Evolutionary conservation across 2,113 vertebrate genomes (phyloP).

Genomic region (Aramus guarauna): DNA sequence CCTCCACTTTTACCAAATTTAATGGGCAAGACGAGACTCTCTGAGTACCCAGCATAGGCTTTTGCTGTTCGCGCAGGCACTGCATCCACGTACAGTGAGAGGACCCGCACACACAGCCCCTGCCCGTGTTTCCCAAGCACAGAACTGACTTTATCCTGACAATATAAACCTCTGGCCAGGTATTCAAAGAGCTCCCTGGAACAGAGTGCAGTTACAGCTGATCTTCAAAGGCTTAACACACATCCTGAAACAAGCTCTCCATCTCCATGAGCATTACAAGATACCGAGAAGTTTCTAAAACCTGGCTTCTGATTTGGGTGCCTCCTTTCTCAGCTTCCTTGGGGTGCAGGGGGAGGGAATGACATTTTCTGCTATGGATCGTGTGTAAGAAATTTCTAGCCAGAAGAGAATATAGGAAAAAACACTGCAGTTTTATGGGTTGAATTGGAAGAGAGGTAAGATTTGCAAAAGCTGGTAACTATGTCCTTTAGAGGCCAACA

Average conservation of each 20-base stretch:
- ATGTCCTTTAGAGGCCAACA: background rate
- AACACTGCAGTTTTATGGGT: background rate
- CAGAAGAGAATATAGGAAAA: background rate
- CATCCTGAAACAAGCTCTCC: background rate
- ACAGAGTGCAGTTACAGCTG: background rate
- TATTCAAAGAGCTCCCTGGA: background rate
- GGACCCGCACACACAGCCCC: background rate
- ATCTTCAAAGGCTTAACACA: background rate
- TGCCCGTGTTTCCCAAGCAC: background rate
- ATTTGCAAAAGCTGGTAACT: background rate
- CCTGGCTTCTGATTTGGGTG: background rate
- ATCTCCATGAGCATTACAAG: background rate
- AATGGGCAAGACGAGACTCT: accelerated
- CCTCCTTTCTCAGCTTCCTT: background rate
- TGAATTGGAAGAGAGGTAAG: background rate
- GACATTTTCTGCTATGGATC: background rate
- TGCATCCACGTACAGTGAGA: background rate
- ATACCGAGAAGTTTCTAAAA: background rate
- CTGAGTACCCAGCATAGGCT: background rate
- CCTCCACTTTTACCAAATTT: background rate
- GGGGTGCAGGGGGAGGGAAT: background rate
- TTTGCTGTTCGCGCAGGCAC: background rate
- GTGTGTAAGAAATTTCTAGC: background rate
- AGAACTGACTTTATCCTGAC: background rate
- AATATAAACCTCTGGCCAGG: background rate